Evolutionary conservation across 2,888 invertebrate species (phyloP).

Genomic region (Unio delphinus): DNA sequence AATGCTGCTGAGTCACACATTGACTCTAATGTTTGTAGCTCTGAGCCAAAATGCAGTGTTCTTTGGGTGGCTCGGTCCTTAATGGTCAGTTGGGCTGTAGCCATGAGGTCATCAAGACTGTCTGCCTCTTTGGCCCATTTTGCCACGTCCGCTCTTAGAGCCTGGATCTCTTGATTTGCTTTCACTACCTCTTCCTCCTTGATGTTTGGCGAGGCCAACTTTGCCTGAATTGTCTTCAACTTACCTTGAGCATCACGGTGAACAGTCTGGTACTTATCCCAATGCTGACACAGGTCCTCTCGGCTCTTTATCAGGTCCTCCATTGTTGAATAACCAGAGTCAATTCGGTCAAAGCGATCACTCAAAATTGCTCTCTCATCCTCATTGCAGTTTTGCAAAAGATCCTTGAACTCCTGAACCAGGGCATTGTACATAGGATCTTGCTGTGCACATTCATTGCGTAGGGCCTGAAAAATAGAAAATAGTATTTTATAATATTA

Average conservation of each 20-base stretch:
- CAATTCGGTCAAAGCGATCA: slow-evolving; percentile 83
- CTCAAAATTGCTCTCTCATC: slow-evolving; percentile 83
- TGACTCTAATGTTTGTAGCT: slow-evolving; percentile 55
- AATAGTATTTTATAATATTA: background rate
- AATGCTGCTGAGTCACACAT: slow-evolving; percentile 52
- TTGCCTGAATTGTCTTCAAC: slow-evolving; percentile 85
- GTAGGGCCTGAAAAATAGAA: slow-evolving; percentile 77
- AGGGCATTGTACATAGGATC: slow-evolving; percentile 84
- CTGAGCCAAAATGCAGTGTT: slow-evolving; percentile 62
- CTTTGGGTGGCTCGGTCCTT: slow-evolving; percentile 65
- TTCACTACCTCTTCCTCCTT: slow-evolving; percentile 79
- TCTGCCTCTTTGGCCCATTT: slow-evolving; percentile 56
- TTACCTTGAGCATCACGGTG: slow-evolving; percentile 85
- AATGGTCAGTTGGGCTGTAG: slow-evolving; percentile 56
- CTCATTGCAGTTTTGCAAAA: slow-evolving; percentile 80
- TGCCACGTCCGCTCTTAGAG: slow-evolving; percentile 73
- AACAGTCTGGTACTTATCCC: slow-evolving; percentile 88
- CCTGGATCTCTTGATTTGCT: slow-evolving; percentile 81
- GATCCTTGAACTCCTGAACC: slow-evolving; percentile 86
- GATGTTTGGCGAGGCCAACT: slow-evolving; percentile 83
- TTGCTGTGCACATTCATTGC: slow-evolving; percentile 89
- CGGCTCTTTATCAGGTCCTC: slow-evolving; percentile 63
- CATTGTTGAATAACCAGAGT: slow-evolving; percentile 80
- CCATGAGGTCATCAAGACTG: slow-evolving; percentile 63
- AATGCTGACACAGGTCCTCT: slow-evolving; percentile 64